These are phyloP conservation scores for Mugil cephalus DNA, from an alignment of 2,113 vertebrate species.

Conservation along the genomic window DNA sequence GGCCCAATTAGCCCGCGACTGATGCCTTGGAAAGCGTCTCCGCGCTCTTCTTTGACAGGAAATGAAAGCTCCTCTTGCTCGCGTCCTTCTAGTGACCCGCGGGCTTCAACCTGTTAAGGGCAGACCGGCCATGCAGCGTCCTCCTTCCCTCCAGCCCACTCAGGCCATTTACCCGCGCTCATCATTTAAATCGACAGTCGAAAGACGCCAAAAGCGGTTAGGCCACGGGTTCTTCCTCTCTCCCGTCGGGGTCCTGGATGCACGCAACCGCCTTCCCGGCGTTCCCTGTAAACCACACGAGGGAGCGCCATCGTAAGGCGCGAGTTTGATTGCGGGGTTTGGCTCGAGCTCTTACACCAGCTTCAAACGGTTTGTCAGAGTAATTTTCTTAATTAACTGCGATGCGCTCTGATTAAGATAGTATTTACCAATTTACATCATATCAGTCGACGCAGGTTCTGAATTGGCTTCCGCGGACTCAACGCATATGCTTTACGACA, in stretches of 20 bases:
- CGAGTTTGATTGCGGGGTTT: slow-evolving; percentile 65
- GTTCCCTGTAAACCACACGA: slow-evolving; percentile 56
- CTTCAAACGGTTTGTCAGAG: slow-evolving; percentile 73
- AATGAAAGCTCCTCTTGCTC: slow-evolving; percentile 71
- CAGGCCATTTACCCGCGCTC: slow-evolving; percentile 39
- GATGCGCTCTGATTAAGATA: slow-evolving; percentile 76
- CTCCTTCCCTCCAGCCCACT: neutral
- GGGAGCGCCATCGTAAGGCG: slow-evolving; percentile 63
- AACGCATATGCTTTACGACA: slow-evolving; percentile 60
- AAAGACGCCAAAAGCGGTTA: slow-evolving; percentile 33
- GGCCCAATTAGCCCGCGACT: slow-evolving; percentile 84
- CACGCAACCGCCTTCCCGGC: slow-evolving; percentile 48
- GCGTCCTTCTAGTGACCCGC: slow-evolving; percentile 67
- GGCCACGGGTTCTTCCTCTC: slow-evolving; percentile 29
- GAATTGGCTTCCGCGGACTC: slow-evolving; percentile 62
- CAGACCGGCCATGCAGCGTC: slow-evolving; percentile 30
- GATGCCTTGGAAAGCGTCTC: slow-evolving; percentile 79
- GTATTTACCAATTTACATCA: slow-evolving; percentile 76
- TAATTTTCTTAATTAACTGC: slow-evolving; percentile 78
- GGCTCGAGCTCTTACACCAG: slow-evolving; percentile 52
- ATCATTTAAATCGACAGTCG: slow-evolving; percentile 55
- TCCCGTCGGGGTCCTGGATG: slow-evolving; percentile 17
- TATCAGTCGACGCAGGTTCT: slow-evolving; percentile 60
- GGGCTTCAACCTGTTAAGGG: slow-evolving; percentile 63
- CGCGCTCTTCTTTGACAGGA: slow-evolving; percentile 77